These are phyloP conservation scores for Tauraco erythrolophus DNA, from an alignment of 2,113 vertebrate species.

Conservation along the genomic window DNA sequence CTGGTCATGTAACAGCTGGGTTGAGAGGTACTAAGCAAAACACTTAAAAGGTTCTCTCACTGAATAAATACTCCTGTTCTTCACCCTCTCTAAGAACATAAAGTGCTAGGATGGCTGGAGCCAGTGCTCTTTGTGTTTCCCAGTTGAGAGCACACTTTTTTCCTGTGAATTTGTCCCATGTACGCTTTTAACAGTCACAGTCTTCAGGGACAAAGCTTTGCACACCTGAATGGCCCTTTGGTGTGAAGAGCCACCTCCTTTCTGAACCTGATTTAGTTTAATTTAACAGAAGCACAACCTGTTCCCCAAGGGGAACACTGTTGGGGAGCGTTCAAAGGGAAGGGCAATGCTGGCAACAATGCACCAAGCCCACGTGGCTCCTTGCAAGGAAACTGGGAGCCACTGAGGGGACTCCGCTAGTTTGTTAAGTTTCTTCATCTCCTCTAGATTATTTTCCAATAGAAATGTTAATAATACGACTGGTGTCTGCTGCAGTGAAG, in stretches of 20 bases:
- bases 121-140: neutral
- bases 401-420: neutral
- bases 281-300: neutral
- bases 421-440: neutral
- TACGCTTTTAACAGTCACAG: accelerated
- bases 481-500: neutral
- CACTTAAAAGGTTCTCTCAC: neutral
- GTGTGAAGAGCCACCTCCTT: neutral
- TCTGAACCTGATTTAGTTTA: neutral
- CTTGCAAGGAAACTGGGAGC: neutral
- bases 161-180: neutral
- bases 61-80: neutral
- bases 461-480: neutral
- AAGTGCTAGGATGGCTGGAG: neutral
- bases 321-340: neutral
- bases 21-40: neutral
- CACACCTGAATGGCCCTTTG: neutral
- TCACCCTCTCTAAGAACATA: neutral
- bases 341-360: neutral
- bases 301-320: neutral
- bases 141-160: neutral
- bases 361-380: neutral
- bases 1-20: neutral
- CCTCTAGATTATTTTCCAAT: neutral
- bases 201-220: neutral